Base-by-base conservation (phyloP, 2,888 invertebrate genomes). In the Rugalucina vietnamica region DNA sequence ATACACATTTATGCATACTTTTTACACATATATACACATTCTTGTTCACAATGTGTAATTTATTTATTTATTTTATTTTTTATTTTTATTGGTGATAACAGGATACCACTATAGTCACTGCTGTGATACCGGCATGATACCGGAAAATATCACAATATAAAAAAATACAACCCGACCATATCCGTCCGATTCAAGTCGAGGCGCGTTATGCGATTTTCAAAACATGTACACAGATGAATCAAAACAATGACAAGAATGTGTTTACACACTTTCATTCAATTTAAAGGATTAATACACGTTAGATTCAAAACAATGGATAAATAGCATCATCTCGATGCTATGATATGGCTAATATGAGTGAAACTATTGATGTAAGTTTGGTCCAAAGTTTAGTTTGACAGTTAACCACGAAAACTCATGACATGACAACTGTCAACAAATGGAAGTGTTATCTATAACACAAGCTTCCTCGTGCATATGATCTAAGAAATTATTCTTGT, bases 361-460 rank as follows among this genome's bases (percentile, higher is more conserved):
- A 90, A 83, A 88, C 77, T 81, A 90, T 90, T 37, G 90, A 90
- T 80, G 90, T 90, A 88, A 89, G 90, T 90, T 70, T 70, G 79
- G 54, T 80, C 80, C 60, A 65, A n/a, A n/a, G 37, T 75, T 65
- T 71, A 71, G 37, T 65, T 37, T 43, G 3, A 49, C 1, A 24
- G 18, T 72, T 39, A n/a, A 49, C 69, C 87, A 69, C 87, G 87
- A 83, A 87, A 85, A 81, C 76, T 43, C 36, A 73, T 87, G 81
- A 79, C 77, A 76, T 29, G 24, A 43, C 29, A 72, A 2, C 49
- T 39, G 39, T 72, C 49, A 72, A 49, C 72, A n/a, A n/a, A n/a
- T n/a, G n/a, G n/a, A n/a, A n/a, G n/a, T n/a, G n/a, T n/a, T n/a
- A n/a, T n/a, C n/a, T n/a, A n/a, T n/a, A n/a, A n/a, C n/a, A n/a